These are phyloP conservation scores for Cavia aperea DNA, from an alignment of 2,113 vertebrate species.

Conservation along the genomic window DNA sequence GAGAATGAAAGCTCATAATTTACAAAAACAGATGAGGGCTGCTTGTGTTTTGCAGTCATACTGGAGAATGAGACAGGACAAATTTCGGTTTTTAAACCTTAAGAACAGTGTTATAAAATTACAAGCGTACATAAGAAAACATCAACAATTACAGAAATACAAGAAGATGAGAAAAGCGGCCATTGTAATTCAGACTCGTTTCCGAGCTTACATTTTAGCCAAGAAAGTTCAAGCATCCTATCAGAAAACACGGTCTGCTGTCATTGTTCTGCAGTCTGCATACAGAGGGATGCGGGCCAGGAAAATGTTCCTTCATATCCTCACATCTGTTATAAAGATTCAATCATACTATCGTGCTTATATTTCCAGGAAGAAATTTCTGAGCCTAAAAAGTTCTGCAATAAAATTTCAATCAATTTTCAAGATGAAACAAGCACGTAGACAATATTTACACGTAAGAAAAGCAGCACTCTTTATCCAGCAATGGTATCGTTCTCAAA, in stretches of 20 bases:
- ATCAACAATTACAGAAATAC: slow-evolving; percentile 72
- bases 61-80: slow-evolving; percentile 74
- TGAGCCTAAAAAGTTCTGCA: slow-evolving; percentile 61
- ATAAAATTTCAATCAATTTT: slow-evolving; percentile 75
- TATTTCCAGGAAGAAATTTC: slow-evolving; percentile 62
- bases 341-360: slow-evolving; percentile 75
- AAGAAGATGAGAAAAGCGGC: slow-evolving; percentile 65
- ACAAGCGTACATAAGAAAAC: slow-evolving; percentile 74
- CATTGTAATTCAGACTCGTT: slow-evolving; percentile 67
- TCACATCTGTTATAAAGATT: slow-evolving; percentile 71
- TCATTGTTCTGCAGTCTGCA: slow-evolving; percentile 74
- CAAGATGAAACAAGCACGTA: slow-evolving; percentile 68
- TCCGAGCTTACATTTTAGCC: slow-evolving; percentile 39
- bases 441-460: slow-evolving; percentile 58
- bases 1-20: slow-evolving; percentile 59
- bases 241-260: slow-evolving; percentile 59
- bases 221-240: slow-evolving; percentile 64
- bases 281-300: slow-evolving; percentile 74
- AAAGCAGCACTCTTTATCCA: slow-evolving; percentile 63
- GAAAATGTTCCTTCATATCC: slow-evolving; percentile 22
- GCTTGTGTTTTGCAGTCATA: slow-evolving; percentile 66
- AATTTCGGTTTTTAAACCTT: slow-evolving; percentile 60
- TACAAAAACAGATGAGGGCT: slow-evolving; percentile 59
- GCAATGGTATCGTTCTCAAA: slow-evolving; percentile 57
- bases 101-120: slow-evolving; percentile 60